Percentiles rank a stretch among this genome's conserved stretches.
phyloP scores from a whole-genome alignment of 2,113 vertebrate genomes.

The Amia ocellicauda region DNA sequence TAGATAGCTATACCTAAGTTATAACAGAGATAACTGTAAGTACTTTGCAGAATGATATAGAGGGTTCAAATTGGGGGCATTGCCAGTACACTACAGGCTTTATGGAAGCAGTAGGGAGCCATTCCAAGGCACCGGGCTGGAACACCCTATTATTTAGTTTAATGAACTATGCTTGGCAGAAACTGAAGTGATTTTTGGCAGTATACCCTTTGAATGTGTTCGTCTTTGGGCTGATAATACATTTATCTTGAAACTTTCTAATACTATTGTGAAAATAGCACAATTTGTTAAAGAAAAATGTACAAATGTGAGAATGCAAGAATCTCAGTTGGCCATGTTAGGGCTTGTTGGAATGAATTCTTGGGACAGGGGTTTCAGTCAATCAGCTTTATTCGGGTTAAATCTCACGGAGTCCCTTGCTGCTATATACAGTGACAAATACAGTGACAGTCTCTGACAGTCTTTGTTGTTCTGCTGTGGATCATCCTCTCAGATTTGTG shows the following conservation, averaged over 20 bases:
- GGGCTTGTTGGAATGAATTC: no score
- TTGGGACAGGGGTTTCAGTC: no score
- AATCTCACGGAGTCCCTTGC: no score
- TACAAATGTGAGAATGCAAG: no score
- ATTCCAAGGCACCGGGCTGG: slow-evolving; percentile 11
- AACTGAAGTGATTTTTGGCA: background rate
- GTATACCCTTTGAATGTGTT: background rate
- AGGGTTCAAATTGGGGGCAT: slow-evolving; percentile 27
- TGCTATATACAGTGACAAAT: no score
- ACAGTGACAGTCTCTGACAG: no score
- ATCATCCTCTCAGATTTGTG: no score
- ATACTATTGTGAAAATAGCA: no score
- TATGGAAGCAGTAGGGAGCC: slow-evolving; percentile 17
- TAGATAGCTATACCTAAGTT: background rate
- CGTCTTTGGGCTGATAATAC: background rate
- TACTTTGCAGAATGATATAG: slow-evolving; percentile 18
- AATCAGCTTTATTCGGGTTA: no score
- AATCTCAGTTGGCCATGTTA: no score
- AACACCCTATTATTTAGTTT: slow-evolving; percentile 6
- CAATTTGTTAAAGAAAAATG: no score
- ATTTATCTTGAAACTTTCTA: slow-evolving; percentile 1
- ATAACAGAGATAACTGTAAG: background rate
- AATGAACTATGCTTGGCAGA: slow-evolving; percentile 11
- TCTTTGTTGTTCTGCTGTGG: no score
- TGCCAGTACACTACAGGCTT: slow-evolving; percentile 18